phyloP scores from a whole-genome alignment of 2,797 vertebrate species.

The Chanos chanos region DNA sequence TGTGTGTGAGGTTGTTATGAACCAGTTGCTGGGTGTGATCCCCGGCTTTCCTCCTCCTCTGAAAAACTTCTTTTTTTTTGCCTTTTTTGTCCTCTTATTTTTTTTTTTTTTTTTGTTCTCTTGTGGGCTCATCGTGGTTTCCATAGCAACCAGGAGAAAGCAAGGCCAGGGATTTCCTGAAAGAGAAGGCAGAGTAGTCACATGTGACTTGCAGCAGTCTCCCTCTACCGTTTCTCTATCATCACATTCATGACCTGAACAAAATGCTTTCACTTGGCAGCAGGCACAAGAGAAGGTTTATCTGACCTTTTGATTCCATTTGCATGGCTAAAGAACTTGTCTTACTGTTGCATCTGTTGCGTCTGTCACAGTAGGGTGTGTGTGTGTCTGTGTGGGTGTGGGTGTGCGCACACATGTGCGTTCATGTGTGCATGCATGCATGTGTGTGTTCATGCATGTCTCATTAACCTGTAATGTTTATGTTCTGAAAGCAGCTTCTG shows the following conservation, averaged over 20 bases:
- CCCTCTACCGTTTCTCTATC: no score
- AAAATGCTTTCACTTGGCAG: no score
- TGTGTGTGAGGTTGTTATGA: slow-evolving; percentile 18
- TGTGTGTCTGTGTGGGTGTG: not conserved
- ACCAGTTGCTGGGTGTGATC: slow-evolving; percentile 33
- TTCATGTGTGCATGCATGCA: not conserved
- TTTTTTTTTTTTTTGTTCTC: slow-evolving; percentile 49
- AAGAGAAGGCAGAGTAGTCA: slow-evolving; percentile 19
- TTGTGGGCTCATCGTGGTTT: slow-evolving; percentile 47
- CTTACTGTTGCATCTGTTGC: no score
- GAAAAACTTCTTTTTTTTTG: slow-evolving; percentile 33
- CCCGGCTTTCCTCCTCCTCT: slow-evolving; percentile 32
- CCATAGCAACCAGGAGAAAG: slow-evolving; percentile 62
- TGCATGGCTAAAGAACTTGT: no score
- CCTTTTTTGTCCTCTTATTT: slow-evolving; percentile 24
- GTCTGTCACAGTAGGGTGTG: no score
- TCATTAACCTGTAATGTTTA: no score
- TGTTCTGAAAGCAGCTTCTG: no score
- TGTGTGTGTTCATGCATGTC: not conserved
- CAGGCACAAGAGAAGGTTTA: no score
- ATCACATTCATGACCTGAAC: no score
- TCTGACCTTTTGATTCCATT: no score
- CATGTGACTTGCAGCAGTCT: slow-evolving; percentile 7
- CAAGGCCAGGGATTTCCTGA: slow-evolving; percentile 58
- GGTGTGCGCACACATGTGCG: no score